phyloP scores from a whole-genome alignment of 2,113 vertebrate species.

The Carassius auratus region DNA sequence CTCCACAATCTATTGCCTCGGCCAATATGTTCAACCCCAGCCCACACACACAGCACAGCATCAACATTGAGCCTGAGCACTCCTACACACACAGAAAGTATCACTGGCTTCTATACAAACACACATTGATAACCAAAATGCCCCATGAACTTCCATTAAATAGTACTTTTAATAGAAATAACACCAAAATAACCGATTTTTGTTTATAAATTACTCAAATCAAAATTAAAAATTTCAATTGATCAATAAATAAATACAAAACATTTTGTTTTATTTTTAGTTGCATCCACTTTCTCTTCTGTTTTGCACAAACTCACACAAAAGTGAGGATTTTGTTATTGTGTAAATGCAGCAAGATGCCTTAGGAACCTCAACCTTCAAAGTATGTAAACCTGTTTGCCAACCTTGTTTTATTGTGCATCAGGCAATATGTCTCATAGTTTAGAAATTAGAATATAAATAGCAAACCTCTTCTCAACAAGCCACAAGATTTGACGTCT shows the following conservation, averaged over 20 bases:
- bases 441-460: not conserved
- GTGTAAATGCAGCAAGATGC: no score
- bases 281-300: not conserved
- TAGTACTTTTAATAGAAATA: not conserved
- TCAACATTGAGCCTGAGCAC: slow-evolving; percentile 24
- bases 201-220: not conserved
- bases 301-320: not conserved
- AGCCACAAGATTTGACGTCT: not conserved
- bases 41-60: slow-evolving; percentile 52
- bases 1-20: slow-evolving; percentile 56
- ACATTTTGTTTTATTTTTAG: not conserved
- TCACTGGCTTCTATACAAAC: slow-evolving; percentile 1
- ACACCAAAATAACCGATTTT: not conserved
- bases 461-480: not conserved
- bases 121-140: not conserved
- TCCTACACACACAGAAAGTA: slow-evolving; percentile 52
- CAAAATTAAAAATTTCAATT: not conserved
- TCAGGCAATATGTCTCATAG: not conserved
- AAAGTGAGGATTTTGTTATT: not conserved
- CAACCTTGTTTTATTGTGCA: no score
- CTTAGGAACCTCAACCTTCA: no score
- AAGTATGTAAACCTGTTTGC: no score
- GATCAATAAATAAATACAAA: not conserved
- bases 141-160: not conserved
- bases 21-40: slow-evolving; percentile 59